Conservation (phyloP, 1,140 invertebrate genomes). For the Oryctes rhinoceros region DNA sequence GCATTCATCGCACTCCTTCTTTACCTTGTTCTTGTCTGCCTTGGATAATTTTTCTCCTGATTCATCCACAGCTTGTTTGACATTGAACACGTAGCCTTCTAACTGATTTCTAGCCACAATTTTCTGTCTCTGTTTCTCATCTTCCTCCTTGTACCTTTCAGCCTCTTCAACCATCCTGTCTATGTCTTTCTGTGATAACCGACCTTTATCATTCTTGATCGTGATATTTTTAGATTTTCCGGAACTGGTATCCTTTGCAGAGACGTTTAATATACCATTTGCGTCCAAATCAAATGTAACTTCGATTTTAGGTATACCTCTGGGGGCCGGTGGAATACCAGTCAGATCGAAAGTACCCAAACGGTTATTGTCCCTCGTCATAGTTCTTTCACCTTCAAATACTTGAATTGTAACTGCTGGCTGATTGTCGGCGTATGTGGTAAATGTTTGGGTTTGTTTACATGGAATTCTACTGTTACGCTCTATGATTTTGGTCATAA, state of each 20-base stretch:
- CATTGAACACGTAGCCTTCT: constrained; percentile 76
- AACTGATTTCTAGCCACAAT: constrained; percentile 69
- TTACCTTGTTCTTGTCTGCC: constrained; percentile 46
- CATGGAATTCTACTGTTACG: constrained; percentile 71
- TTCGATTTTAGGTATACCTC: constrained; percentile 72
- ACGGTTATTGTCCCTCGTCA: constrained; percentile 81
- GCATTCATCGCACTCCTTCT: constrained; percentile 66
- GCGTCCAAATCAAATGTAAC: constrained; percentile 75
- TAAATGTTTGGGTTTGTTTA: constrained; percentile 71
- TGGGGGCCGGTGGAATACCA: constrained; percentile 66
- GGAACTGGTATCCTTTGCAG: constrained; percentile 66
- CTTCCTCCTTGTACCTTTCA: constrained; percentile 71
- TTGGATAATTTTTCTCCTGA: background rate
- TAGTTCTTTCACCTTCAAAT: constrained; percentile 81
- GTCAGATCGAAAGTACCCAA: constrained; percentile 78
- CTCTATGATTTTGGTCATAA: constrained; percentile 73
- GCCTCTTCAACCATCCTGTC: constrained; percentile 82
- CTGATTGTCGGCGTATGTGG: constrained; percentile 76
- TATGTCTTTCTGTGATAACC: constrained; percentile 32
- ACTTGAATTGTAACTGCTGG: constrained; percentile 75
- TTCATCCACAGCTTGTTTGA: constrained; percentile 1
- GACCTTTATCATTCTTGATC: constrained; percentile 65
- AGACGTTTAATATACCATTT: constrained; percentile 76
- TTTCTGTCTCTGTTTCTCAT: constrained; percentile 73
- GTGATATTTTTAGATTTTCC: constrained; percentile 72